Evolutionary conservation across 1,140 invertebrate genomes (phyloP).

Genomic region (Diorhabda carinulata): DNA sequence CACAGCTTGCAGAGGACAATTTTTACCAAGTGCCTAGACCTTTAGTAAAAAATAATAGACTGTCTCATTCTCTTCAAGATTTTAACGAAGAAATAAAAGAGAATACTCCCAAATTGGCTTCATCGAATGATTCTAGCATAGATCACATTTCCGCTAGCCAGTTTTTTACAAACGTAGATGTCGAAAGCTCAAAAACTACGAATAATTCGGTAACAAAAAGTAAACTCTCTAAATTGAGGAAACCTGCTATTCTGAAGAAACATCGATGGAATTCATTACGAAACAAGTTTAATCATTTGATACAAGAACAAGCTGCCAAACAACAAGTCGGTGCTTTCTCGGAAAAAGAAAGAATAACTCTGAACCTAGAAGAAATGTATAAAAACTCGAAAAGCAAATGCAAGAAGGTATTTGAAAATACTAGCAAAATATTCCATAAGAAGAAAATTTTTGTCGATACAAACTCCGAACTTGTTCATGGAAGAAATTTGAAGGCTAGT

Average conservation of each 20-base stretch:
- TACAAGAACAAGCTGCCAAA: slow-evolving; percentile 38
- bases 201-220: slow-evolving; percentile 13
- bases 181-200: background rate
- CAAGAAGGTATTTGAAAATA: slow-evolving; percentile 41
- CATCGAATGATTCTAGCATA: slow-evolving; percentile 34
- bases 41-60: slow-evolving; percentile 27
- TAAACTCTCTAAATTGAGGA: slow-evolving; percentile 4
- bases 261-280: slow-evolving; percentile 42
- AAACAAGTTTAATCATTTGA: slow-evolving; percentile 40
- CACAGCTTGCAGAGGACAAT: slow-evolving; percentile 34
- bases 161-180: slow-evolving; percentile 20
- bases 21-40: slow-evolving; percentile 44
- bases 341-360: slow-evolving; percentile 36
- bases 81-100: slow-evolving; percentile 39
- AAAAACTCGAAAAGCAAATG: slow-evolving; percentile 44
- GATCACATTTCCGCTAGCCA: slow-evolving; percentile 45
- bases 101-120: slow-evolving; percentile 16
- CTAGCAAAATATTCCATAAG: slow-evolving; percentile 40
- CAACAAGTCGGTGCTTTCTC: slow-evolving; percentile 42
- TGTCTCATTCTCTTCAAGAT: slow-evolving; percentile 43
- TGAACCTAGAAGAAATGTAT: slow-evolving; percentile 44
- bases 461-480: slow-evolving; percentile 32
- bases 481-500: slow-evolving; percentile 35
- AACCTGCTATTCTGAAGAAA: slow-evolving; percentile 36
- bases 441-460: slow-evolving; percentile 14